Evolutionary conservation across 2,888 invertebrate species (phyloP).

Genomic region (Carterocephalus palaemon): DNA sequence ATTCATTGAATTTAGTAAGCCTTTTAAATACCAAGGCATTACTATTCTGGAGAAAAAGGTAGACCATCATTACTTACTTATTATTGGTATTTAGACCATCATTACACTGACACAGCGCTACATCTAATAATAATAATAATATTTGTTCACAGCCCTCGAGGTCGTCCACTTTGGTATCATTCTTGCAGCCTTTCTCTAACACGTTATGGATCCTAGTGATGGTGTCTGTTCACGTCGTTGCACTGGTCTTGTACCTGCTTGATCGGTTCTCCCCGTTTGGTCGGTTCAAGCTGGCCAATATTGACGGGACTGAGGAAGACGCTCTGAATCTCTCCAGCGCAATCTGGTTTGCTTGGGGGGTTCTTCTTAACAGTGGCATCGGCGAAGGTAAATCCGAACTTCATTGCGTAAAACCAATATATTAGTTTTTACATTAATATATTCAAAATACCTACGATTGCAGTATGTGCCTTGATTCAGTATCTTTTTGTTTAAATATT

Average conservation of each 20-base stretch:
- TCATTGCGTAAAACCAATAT: too few relatives aligned
- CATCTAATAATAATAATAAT: too few relatives aligned
- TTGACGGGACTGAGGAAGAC: slow-evolving; percentile 97
- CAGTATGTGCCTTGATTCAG: too few relatives aligned
- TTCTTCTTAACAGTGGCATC: slow-evolving; percentile 98
- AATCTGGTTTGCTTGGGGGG: slow-evolving; percentile 99
- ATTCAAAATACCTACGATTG: too few relatives aligned
- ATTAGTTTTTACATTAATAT: too few relatives aligned
- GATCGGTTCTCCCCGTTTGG: slow-evolving; percentile 84
- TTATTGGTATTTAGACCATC: too few relatives aligned
- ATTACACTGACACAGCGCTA: too few relatives aligned
- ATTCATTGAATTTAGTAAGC: slow-evolving; percentile 99
- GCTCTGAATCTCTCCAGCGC: slow-evolving; percentile 98
- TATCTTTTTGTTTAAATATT: neutral
- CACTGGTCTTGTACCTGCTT: slow-evolving; percentile 95
- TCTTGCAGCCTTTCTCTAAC: slow-evolving; percentile 99
- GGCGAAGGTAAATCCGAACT: slow-evolving; percentile 96
- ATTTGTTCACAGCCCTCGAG: slow-evolving; percentile 90
- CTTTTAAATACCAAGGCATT: slow-evolving; percentile 99
- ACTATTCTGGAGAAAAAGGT: slow-evolving; percentile 98
- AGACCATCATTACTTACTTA: too few relatives aligned
- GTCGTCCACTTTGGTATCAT: slow-evolving; percentile 97
- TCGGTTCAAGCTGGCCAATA: slow-evolving; percentile 91
- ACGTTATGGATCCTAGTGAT: slow-evolving; percentile 99
- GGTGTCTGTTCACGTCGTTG: slow-evolving; percentile 99